These are phyloP conservation scores for Synergus itoensis DNA, from an alignment of 2,888 invertebrate genomes.

Conservation along the genomic window DNA sequence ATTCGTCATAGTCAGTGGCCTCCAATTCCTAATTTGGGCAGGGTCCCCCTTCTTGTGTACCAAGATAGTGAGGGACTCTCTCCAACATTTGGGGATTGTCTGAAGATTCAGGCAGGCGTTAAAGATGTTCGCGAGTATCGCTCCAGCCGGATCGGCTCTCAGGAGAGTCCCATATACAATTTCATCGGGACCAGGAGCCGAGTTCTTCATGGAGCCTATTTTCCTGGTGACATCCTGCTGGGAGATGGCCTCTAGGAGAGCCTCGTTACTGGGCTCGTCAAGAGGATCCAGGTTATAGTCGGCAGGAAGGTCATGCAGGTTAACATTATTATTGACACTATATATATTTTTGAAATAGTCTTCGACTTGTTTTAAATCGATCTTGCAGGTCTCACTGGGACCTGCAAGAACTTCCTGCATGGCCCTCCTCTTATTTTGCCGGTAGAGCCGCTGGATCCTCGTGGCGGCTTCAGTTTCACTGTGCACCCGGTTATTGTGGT, in stretches of 20 bases:
- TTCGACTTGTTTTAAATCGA: constrained; percentile 44
- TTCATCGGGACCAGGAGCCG: constrained; percentile 51
- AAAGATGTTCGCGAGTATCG: constrained; percentile 49
- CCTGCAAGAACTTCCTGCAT: constrained; percentile 51
- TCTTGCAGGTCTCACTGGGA: constrained; percentile 43
- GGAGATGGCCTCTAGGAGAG: background rate
- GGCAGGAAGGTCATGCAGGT: no score
- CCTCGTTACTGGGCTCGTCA: background rate
- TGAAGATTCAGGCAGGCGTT: constrained; percentile 53
- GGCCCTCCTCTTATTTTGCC: constrained; percentile 49
- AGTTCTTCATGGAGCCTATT: constrained; percentile 47
- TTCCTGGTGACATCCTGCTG: background rate
- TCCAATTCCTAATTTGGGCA: constrained; percentile 62
- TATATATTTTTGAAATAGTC: no score
- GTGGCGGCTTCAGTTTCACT: constrained; percentile 28
- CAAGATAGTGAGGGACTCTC: constrained; percentile 52
- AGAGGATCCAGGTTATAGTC: background rate
- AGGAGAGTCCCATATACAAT: constrained; percentile 24
- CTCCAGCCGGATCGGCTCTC: constrained; percentile 52
- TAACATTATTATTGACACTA: no score
- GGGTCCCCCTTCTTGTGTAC: constrained; percentile 51
- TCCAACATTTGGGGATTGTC: constrained; percentile 52
- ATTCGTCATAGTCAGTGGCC: constrained; percentile 65
- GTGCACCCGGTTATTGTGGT: background rate
- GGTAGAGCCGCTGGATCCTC: constrained; percentile 47